Base-by-base conservation (phyloP, 2,888 invertebrate species). In the Rhingia campestris region DNA sequence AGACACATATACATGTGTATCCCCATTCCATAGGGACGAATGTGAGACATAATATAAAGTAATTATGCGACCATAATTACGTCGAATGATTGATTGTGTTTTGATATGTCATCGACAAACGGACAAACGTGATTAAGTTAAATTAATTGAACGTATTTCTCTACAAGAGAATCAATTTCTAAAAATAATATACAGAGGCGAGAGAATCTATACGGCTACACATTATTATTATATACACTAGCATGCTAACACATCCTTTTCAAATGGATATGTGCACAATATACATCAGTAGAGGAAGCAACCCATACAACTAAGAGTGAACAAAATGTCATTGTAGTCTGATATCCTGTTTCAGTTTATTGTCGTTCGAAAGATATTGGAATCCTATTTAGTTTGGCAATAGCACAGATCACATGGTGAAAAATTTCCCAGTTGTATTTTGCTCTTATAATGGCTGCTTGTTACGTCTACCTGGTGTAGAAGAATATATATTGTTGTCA, bases 51-150 rank as follows among this genome's bases (percentile, higher is more conserved):
- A 80, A 84, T 84, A 74, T 74, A 58, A 84, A 74, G 58, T 69
- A 84, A 84, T 80, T 80, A 75, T 84, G 67, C 51, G 80, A 63
- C 63, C 63, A 82, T 79, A 74, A 82, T 79, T 49, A 79, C 64
- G 51, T 54, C 41, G 33, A 51, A 59, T 84, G 84, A 84, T 80
- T 75, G 79, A 79, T 79, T 64, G 64, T 79, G 59, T 73, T 67
- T 73, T 64, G 73, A 47, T 76, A 74, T 75, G 84, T 66, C 74
- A 84, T 80, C 74, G 70, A 84, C 53, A 66, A 74, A 53, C 67
- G 47, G 53, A 64, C 12, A 41, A 64, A 80, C 74, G 74, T 84
- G 80, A 80, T 84, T 66, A 75, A 80, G 74, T 84, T 75, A 30
- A 80, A 80, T 70, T 70, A 70, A 74, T 82, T 69, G 53, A 70